Percentiles rank a stretch among this genome's conserved stretches.
Conservation (phyloP, 1,140 invertebrate species). For the Copidosoma floridanum region DNA sequence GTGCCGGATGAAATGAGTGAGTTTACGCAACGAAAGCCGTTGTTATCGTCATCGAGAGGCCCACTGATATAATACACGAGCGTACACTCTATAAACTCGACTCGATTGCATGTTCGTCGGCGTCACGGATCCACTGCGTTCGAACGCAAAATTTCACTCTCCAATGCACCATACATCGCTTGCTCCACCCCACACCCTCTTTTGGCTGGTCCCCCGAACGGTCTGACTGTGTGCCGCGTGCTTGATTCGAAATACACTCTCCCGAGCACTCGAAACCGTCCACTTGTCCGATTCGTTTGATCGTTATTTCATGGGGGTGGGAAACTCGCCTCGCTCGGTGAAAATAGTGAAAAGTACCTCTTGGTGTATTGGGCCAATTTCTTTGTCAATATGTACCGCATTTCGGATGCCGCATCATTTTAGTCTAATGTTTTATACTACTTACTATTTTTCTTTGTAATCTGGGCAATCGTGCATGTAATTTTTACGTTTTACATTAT, state of each 20-base stretch:
- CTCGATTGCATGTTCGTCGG: slow-evolving; percentile 24
- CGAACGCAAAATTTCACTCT: slow-evolving; percentile 11
- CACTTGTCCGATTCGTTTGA: slow-evolving; percentile 4
- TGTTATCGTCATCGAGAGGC: not conserved
- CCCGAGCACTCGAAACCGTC: not conserved
- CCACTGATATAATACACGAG: no score
- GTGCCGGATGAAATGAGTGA: slow-evolving; percentile 6
- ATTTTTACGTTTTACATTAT: no score
- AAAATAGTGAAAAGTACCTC: not conserved
- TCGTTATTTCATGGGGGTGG: not conserved
- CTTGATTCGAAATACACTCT: slow-evolving; percentile 2
- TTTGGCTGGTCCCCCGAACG: not conserved
- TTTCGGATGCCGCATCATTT: not conserved
- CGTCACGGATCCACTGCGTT: no score
- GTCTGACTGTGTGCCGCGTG: not conserved
- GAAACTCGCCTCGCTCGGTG: slow-evolving; percentile 2
- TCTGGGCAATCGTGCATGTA: no score
- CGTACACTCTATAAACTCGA: no score
- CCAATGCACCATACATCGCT: not conserved
- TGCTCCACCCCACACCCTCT: no score
- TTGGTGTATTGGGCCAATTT: not conserved
- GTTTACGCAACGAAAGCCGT: not conserved
- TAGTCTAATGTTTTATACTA: no score
- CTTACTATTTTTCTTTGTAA: no score
- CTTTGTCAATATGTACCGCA: not conserved